phyloP scores from a whole-genome alignment of 2,888 invertebrate species.

The Elysia crispata region DNA sequence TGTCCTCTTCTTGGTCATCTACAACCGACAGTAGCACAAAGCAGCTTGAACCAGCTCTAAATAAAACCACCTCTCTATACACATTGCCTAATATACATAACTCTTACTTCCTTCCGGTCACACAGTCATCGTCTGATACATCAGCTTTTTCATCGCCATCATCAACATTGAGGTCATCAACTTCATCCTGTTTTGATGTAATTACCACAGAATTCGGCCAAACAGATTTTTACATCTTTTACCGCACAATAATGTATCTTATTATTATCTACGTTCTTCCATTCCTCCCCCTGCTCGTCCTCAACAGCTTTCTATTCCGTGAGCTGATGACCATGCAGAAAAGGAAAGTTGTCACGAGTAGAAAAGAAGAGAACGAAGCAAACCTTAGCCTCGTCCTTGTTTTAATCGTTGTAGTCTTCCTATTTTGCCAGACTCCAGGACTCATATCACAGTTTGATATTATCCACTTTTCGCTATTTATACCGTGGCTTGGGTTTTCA shows the following conservation, averaged over 20 bases:
- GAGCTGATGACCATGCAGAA: conserved; percentile 71
- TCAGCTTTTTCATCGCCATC: conserved; percentile 37
- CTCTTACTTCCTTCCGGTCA: no score
- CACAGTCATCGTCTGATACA: background rate
- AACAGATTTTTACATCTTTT: conserved; percentile 58
- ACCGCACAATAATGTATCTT: conserved; percentile 63
- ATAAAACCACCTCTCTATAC: no score
- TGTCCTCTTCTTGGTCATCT: no score
- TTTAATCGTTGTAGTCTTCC: conserved; percentile 75
- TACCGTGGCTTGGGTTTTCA: conserved; percentile 71
- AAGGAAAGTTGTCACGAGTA: conserved; percentile 65
- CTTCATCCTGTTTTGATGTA: conserved; percentile 58
- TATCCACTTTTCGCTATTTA: conserved; percentile 57
- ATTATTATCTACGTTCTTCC: conserved; percentile 69
- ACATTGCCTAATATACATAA: no score
- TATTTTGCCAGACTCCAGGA: conserved; percentile 74
- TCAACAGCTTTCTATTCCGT: conserved; percentile 66
- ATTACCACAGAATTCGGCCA: conserved; percentile 62
- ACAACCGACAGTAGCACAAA: no score
- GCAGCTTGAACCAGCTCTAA: no score
- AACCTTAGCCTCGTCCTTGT: conserved; percentile 72
- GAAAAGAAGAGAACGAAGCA: conserved; percentile 68
- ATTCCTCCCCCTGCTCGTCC: conserved; percentile 61
- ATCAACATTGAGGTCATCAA: conserved; percentile 46
- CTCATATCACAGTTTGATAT: conserved; percentile 70